Percentiles rank a stretch among this genome's conserved stretches.
Conservation (phyloP, 2,888 invertebrate genomes). For the Hymenopus coronatus region DNA sequence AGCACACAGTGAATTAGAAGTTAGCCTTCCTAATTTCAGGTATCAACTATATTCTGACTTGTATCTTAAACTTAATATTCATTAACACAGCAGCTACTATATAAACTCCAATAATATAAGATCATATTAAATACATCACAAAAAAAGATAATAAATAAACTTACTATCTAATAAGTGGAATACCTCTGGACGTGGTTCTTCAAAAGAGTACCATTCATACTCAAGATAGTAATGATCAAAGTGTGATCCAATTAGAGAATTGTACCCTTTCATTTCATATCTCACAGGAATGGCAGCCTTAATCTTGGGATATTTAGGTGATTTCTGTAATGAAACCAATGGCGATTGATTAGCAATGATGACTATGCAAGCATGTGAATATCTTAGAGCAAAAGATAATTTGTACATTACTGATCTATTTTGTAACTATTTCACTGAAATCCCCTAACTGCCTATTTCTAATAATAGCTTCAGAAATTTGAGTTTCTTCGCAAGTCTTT, state of each 20-base stretch:
- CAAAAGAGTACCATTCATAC: conserved; percentile 63
- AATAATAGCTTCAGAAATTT: too few species aligned
- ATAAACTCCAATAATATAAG: background rate
- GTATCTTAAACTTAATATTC: too few species aligned
- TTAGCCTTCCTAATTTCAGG: too few species aligned
- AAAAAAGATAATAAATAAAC: conserved; percentile 34
- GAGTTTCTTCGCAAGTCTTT: too few species aligned
- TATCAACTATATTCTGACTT: too few species aligned
- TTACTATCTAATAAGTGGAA: conserved; percentile 65
- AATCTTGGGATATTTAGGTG: background rate
- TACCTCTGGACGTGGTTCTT: conserved; percentile 64
- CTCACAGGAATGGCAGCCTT: conserved; percentile 66
- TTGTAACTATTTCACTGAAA: too few species aligned
- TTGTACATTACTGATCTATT: too few species aligned
- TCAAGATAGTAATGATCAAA: conserved; percentile 91
- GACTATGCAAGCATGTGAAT: too few species aligned
- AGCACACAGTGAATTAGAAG: too few species aligned
- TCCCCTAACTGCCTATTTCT: too few species aligned
- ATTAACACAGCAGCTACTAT: background rate
- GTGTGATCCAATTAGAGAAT: conserved; percentile 89
- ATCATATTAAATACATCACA: background rate
- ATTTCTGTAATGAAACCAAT: conserved; percentile 19
- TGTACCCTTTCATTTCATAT: conserved; percentile 94
- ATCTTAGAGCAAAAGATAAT: too few species aligned
- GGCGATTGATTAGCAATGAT: too few species aligned